A percentile compares a stretch with the other conserved stretches of the same genome.
These are phyloP conservation scores for Neopelma chrysocephalum DNA, from an alignment of 2,797 vertebrate genomes.

Conservation along the genomic window DNA sequence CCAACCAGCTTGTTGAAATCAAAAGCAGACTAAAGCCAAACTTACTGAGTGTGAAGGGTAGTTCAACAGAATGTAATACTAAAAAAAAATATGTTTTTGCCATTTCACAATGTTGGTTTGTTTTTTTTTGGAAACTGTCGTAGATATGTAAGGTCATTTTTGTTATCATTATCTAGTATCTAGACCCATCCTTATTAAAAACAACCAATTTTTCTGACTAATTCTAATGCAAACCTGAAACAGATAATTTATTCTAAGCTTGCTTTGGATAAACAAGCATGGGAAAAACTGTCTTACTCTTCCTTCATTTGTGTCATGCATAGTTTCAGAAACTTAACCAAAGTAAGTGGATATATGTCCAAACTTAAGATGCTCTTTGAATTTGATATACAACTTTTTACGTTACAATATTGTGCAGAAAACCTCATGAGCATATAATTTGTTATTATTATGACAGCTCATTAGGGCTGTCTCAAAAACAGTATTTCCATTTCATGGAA, in stretches of 20 bases:
- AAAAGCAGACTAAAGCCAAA: background rate
- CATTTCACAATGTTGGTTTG: background rate
- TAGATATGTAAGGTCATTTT: background rate
- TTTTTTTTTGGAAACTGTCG: background rate
- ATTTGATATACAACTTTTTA: background rate
- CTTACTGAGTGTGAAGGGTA: background rate
- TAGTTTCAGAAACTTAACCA: background rate
- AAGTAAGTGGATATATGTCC: background rate
- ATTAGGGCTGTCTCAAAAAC: background rate
- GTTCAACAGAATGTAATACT: background rate
- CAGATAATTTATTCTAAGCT: background rate
- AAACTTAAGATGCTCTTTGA: background rate
- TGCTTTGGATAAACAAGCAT: background rate
- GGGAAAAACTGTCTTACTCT: background rate
- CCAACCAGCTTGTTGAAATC: background rate
- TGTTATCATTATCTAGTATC: background rate
- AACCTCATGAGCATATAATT: background rate
- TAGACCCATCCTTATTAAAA: background rate
- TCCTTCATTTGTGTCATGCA: background rate
- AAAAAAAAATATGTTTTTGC: background rate
- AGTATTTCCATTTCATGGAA: background rate
- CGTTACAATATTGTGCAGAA: background rate
- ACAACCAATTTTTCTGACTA: background rate
- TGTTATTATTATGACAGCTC: background rate
- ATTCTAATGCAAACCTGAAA: background rate